Evolutionary conservation across 2,888 invertebrate genomes (phyloP).

Genomic region (Opisthograptis luteolata): DNA sequence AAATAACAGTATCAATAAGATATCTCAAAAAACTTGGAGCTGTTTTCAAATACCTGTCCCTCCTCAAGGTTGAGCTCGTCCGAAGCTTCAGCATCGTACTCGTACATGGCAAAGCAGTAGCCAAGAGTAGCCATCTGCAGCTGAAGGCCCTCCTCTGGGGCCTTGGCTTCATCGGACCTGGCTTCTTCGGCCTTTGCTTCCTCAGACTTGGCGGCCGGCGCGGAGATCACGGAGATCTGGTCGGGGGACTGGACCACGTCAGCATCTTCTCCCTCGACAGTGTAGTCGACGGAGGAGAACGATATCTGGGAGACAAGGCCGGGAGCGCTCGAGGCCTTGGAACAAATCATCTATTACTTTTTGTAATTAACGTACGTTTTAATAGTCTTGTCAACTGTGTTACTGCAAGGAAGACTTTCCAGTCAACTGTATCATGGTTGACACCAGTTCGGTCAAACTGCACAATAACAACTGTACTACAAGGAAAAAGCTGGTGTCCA

Average conservation of each 20-base stretch:
- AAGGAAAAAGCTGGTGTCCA: too few relatives aligned
- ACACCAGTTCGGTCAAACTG: too few relatives aligned
- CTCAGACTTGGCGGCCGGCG: slow-evolving; percentile 79
- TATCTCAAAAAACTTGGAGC: too few relatives aligned
- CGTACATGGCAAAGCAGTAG: slow-evolving; percentile 95
- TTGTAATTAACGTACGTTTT: too few relatives aligned
- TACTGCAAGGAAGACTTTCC: too few relatives aligned
- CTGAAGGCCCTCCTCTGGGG: slow-evolving; percentile 10
- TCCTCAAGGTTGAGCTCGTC: slow-evolving; percentile 97
- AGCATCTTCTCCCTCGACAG: slow-evolving; percentile 92
- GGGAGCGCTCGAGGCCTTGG: slow-evolving; percentile 67
- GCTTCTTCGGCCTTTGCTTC: slow-evolving; percentile 44
- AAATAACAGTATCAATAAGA: too few relatives aligned
- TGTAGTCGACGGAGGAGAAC: slow-evolving; percentile 97
- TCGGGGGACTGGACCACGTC: slow-evolving; percentile 88
- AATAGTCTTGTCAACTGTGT: too few relatives aligned
- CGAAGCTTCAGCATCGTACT: slow-evolving; percentile 95
- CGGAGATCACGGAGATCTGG: slow-evolving; percentile 87
- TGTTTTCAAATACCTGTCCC: slow-evolving; percentile 89
- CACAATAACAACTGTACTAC: too few relatives aligned
- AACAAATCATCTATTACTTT: too few relatives aligned
- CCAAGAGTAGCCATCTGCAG: slow-evolving; percentile 59
- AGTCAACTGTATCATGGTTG: too few relatives aligned
- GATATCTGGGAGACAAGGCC: slow-evolving; percentile 93
- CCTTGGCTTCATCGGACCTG: slow-evolving; percentile 32